Base-by-base conservation (phyloP, 2,113 vertebrate species). In the Zosterops borbonicus region DNA sequence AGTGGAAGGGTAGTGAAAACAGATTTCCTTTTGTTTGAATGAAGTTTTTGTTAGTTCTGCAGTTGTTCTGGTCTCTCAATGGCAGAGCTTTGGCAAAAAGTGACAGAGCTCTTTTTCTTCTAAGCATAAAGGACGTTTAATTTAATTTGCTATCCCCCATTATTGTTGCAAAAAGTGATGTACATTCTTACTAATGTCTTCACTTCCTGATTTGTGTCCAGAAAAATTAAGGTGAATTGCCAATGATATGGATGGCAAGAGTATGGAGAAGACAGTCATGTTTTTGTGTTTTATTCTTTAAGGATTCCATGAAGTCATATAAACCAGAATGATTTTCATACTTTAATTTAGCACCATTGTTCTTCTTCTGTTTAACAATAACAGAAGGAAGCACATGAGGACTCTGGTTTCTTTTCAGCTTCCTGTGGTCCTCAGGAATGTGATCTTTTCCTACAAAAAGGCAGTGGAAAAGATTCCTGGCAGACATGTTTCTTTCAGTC, bases 331-430 rank as follows among this genome's bases (percentile, higher is more conserved):
- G 2, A 37, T 83, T 88, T 85, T 63, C 29, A 44, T 67, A 12
- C 44, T 91, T 95, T 86, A n/a, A 77, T 87, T 88, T 74, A 83
- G 52, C 39, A 63, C 33, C 70, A 67, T 85, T 92, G 37, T 95
- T 90, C 31, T 64, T 90, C 69, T 83, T 10, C 41, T 39, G 14
- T 67, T 88, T 56, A 63, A 13, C 53, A 80, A 62, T 39, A 74
- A 59, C 11, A 69, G 29, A 69, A 83, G 47, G 70, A 69, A 69
- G 47, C 41, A 83, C 64, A 62, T 3, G 2, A 62, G 35, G 70
- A 35, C 27, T 62, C 11, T n/a, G 22, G 4, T 73, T 82, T 91
- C 6, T 94, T 89, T 90, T 80, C 62, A 55, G 69, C 64, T 59
- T 87, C 27, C 62, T 44, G 33, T 85, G 67, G 33, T 86, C 20